phyloP scores from a whole-genome alignment of 2,797 vertebrate species.

The Cheirogaleus major region DNA sequence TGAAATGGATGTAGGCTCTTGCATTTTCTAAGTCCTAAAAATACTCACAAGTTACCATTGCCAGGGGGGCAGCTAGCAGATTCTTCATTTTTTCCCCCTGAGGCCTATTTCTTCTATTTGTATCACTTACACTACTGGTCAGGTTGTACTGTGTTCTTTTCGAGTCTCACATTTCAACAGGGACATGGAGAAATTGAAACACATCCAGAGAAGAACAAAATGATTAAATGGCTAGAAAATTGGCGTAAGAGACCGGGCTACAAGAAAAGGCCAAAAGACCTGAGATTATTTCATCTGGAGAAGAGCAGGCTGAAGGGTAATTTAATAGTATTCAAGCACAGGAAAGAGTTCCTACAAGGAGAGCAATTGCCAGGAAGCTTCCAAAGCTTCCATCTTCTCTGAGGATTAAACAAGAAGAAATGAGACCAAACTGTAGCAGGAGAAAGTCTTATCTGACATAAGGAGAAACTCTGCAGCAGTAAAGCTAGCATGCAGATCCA shows the following conservation, averaged over 20 bases:
- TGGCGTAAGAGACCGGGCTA: neutral
- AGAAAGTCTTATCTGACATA: neutral
- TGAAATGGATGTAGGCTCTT: neutral
- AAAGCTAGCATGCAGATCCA: neutral
- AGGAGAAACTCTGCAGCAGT: constrained; percentile 1
- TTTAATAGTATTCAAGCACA: neutral
- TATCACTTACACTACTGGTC: constrained; percentile 26
- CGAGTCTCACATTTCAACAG: constrained; percentile 16
- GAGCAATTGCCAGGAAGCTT: neutral
- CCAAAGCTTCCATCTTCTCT: neutral
- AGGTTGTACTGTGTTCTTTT: constrained; percentile 50
- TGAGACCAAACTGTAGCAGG: neutral
- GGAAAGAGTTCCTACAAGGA: neutral
- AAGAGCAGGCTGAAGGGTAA: neutral
- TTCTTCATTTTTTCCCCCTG: neutral
- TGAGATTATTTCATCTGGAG: constrained; percentile 28
- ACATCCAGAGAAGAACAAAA: constrained; percentile 42
- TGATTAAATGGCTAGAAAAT: constrained; percentile 39
- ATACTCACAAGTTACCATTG: neutral
- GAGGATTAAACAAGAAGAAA: constrained; percentile 11
- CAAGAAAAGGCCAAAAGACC: constrained; percentile 20
- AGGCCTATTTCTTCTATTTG: neutral
- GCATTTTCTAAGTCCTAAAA: neutral
- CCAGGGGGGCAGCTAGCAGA: neutral
- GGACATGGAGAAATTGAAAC: constrained; percentile 58